Evolutionary conservation across 2,113 vertebrate genomes (phyloP).

Genomic region (Sinocyclocheilus anophthalmus): DNA sequence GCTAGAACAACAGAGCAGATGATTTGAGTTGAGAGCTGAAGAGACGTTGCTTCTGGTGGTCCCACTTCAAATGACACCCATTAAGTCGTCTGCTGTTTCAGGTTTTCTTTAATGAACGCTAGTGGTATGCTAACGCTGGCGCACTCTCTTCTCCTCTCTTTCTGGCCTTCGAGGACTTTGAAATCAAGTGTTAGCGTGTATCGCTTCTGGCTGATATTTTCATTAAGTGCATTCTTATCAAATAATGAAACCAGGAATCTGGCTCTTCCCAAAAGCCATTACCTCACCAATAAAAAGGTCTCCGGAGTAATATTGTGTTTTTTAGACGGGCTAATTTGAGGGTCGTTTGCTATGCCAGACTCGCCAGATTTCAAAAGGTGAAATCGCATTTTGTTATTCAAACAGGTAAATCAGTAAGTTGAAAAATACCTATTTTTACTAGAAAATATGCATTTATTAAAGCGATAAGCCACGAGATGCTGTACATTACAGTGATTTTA

Average conservation of each 20-base stretch:
- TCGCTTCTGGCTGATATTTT: conserved; percentile 78
- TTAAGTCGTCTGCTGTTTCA: conserved; percentile 71
- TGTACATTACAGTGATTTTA: no score
- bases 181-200: conserved; percentile 62
- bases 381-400: not conserved
- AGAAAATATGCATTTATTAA: not conserved
- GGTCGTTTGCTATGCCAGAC: not conserved
- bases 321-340: conserved; percentile 47
- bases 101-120: conserved; percentile 64
- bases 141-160: conserved; percentile 49
- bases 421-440: not conserved
- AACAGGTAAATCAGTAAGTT: not conserved
- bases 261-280: conserved; percentile 69
- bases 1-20: not conserved
- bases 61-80: conserved; percentile 66
- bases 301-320: conserved; percentile 68
- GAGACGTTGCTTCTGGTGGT: conserved; percentile 46
- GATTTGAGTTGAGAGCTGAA: not conserved
- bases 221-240: conserved; percentile 79
- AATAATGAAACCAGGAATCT: conserved; percentile 80
- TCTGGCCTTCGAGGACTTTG: conserved; percentile 63
- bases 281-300: conserved; percentile 74
- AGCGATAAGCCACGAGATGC: not conserved
- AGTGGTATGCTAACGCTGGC: not conserved
- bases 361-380: not conserved